Base-by-base conservation (phyloP, 2,797 vertebrate species). In the Poecilia velifera region DNA sequence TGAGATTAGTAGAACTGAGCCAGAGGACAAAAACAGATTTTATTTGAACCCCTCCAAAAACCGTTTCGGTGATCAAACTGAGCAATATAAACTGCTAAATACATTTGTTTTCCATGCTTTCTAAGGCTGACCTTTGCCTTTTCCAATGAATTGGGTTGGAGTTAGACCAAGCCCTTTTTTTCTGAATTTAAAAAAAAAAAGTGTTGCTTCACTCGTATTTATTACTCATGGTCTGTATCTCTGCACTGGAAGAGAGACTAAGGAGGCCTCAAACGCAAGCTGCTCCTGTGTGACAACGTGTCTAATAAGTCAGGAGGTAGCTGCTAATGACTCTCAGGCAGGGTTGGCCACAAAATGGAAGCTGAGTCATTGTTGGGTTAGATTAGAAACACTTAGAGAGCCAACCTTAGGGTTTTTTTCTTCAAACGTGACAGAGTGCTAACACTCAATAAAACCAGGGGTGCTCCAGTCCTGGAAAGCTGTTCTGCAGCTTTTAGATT, bases 211-310 rank as follows among this genome's bases (percentile, higher is more conserved):
- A 76, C 80, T 81, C 43, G 46, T 78, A 76, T 90, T 64, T 73
- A 78, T 82, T 41, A 80, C 76, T 79, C 46, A 22, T 41, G 85
- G 84, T 49, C 72, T 68, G 57, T 46, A 73, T 82, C 49, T 80
- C 53, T 12, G 31, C 76, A 70, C 62, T 80, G 59, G 34, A 45
- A 77, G 76, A 79, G 73, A 74, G 82, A 86, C 83, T 85, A 76
- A 88, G 89, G 80, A 76, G 80, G 76, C 81, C 39, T 74, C 89
- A 89, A 81, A 90, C 71, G 49, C 34, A 76, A 73, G 81, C 78
- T 79, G 82, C 86, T 90, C 74, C 76, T 88, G 78, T 46, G 74
- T 91, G 90, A 92, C 91, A 93, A 91, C 86, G 82, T 79, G 86
- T 81, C 82, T 86, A 71, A 91, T 90, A 87, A 89, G 80, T 81